Evolutionary conservation across 2,888 invertebrate species (phyloP).

Genomic region (Emmelina monodactyla): DNA sequence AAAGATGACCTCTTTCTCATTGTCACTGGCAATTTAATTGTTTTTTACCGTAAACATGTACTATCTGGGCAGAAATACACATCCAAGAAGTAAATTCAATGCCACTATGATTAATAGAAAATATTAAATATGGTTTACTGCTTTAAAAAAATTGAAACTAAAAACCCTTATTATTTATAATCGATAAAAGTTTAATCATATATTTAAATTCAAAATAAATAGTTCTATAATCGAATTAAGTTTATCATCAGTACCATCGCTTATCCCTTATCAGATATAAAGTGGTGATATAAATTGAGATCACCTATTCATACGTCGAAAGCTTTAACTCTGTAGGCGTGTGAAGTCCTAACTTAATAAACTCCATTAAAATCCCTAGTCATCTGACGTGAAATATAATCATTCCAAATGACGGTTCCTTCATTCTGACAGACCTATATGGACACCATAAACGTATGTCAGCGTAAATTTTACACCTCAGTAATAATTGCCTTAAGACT

Average conservation of each 20-base stretch:
- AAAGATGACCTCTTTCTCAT: constrained; percentile 51
- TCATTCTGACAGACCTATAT: constrained; percentile 17
- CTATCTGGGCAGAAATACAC: too few relatives aligned
- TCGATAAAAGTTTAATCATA: too few relatives aligned
- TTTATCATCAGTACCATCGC: too few relatives aligned
- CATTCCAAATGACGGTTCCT: constrained; percentile 27
- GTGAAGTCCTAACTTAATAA: constrained; percentile 45
- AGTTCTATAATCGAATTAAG: too few relatives aligned
- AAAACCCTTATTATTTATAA: too few relatives aligned
- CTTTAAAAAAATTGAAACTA: too few relatives aligned
- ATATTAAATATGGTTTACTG: too few relatives aligned
- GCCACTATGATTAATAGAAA: too few relatives aligned
- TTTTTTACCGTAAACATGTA: too few relatives aligned
- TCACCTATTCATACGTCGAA: constrained; percentile 58
- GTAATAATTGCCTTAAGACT: constrained; percentile 39
- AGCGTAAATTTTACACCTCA: constrained; percentile 48
- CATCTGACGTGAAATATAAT: constrained; percentile 34
- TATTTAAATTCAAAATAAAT: too few relatives aligned
- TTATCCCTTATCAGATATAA: too few relatives aligned
- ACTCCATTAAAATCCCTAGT: constrained; percentile 52
- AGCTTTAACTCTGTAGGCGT: constrained; percentile 44
- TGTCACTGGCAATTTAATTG: constrained; percentile 20
- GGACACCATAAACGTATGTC: constrained; percentile 36
- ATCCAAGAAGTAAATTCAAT: too few relatives aligned
- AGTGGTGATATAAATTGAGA: constrained; percentile 60